Evolutionary conservation across 2,888 invertebrate species (phyloP).

Genomic region (Slavum lentiscoides): DNA sequence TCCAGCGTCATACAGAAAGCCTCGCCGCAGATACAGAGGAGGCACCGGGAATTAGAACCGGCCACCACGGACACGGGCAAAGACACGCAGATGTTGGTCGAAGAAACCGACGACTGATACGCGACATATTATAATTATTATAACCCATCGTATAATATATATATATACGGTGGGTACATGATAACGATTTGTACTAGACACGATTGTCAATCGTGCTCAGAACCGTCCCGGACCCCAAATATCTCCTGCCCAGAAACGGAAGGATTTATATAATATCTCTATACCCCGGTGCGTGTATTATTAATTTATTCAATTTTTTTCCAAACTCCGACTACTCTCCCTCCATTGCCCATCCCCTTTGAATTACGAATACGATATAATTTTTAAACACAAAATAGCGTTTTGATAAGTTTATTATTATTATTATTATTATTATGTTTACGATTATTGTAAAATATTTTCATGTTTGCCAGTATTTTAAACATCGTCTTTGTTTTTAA

Average conservation of each 20-base stretch:
- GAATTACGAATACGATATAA: background rate
- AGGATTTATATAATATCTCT: no score
- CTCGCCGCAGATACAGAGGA: slow-evolving; percentile 72
- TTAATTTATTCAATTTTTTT: no score
- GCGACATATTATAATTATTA: no score
- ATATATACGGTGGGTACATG: no score
- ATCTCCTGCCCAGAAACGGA: no score
- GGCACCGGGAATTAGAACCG: slow-evolving; percentile 81
- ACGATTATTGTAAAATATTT: slow-evolving; percentile 45
- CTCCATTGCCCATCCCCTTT: background rate
- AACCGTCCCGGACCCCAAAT: no score
- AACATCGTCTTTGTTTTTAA: slow-evolving; percentile 45
- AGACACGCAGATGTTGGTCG: slow-evolving; percentile 87
- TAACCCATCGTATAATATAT: no score
- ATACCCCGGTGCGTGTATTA: no score
- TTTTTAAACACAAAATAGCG: slow-evolving; percentile 30
- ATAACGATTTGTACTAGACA: no score
- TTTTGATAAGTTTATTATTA: slow-evolving; percentile 32
- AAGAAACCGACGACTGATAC: slow-evolving; percentile 63
- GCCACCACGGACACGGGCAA: slow-evolving; percentile 81
- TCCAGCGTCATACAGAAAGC: slow-evolving; percentile 78
- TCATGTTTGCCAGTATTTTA: slow-evolving; percentile 50
- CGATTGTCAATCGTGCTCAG: no score
- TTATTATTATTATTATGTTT: slow-evolving; percentile 15
- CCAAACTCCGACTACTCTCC: background rate